These are phyloP conservation scores for Chauna torquata DNA, from an alignment of 2,113 vertebrate species.

Conservation along the genomic window DNA sequence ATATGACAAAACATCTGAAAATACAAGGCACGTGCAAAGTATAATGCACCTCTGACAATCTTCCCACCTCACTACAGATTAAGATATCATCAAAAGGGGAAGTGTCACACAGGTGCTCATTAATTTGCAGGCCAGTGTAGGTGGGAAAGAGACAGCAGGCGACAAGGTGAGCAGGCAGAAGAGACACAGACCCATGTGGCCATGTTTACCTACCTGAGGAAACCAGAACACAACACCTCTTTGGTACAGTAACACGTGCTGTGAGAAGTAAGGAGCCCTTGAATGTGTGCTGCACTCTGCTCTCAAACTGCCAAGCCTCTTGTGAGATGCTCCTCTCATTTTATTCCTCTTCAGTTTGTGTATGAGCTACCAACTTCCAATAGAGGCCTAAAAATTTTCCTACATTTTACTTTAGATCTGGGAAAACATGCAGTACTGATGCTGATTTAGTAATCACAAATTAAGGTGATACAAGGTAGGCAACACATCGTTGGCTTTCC, in stretches of 20 bases:
- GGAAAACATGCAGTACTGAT: neutral
- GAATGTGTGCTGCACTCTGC: neutral
- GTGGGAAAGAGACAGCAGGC: neutral
- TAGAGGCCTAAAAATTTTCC: neutral
- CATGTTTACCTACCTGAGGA: neutral
- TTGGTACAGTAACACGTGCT: neutral
- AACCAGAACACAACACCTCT: neutral
- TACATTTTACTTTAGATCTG: neutral
- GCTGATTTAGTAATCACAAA: neutral
- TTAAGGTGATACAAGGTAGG: neutral
- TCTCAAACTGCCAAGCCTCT: neutral
- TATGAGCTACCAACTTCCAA: neutral
- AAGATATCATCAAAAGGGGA: conserved; percentile 6
- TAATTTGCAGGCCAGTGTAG: neutral
- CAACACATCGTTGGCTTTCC: neutral
- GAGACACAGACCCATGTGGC: neutral
- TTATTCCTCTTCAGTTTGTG: neutral
- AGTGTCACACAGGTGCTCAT: neutral
- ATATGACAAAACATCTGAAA: neutral
- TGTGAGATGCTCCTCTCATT: neutral
- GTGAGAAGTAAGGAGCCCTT: neutral
- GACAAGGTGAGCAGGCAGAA: neutral
- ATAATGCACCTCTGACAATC: neutral
- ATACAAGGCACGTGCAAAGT: neutral
- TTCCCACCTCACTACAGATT: neutral